These are phyloP conservation scores for Plagodis dolabraria DNA, from an alignment of 2,888 invertebrate genomes.

Conservation along the genomic window DNA sequence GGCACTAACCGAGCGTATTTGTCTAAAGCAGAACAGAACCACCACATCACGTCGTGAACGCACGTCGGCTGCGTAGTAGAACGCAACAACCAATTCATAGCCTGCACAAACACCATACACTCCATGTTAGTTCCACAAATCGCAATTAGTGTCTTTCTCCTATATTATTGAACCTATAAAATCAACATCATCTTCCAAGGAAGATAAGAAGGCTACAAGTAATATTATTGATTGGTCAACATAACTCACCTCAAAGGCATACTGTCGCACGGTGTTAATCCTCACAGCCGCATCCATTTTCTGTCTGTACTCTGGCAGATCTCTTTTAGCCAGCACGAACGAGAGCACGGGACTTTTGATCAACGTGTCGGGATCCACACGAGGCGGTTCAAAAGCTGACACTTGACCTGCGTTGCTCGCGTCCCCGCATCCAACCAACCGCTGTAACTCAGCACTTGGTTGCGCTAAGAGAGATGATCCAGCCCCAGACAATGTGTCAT, in stretches of 20 bases:
- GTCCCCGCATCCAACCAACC: slow-evolving; percentile 85
- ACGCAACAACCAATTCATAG: slow-evolving; percentile 97
- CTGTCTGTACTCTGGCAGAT: slow-evolving; percentile 91
- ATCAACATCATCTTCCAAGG: no score
- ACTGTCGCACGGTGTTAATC: slow-evolving; percentile 91
- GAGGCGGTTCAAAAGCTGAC: slow-evolving; percentile 69
- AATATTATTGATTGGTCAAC: no score
- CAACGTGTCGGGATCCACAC: slow-evolving; percentile 82
- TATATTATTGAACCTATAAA: no score
- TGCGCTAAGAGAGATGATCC: slow-evolving; percentile 94
- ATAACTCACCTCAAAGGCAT: slow-evolving; percentile 91
- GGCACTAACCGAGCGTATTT: slow-evolving; percentile 67
- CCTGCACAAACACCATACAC: slow-evolving; percentile 70
- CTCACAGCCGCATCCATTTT: slow-evolving; percentile 95
- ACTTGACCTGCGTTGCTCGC: slow-evolving; percentile 52
- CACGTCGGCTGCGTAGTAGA: slow-evolving; percentile 96
- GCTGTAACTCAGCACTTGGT: slow-evolving; percentile 94
- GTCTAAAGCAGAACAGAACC: slow-evolving; percentile 95
- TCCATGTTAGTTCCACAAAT: not conserved
- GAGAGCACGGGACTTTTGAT: slow-evolving; percentile 93
- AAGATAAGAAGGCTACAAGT: no score
- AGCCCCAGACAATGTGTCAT: slow-evolving; percentile 86
- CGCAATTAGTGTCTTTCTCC: no score
- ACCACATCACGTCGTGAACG: slow-evolving; percentile 98
- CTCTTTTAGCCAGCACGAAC: slow-evolving; percentile 94